Percentiles rank a stretch among this genome's conserved stretches.
Evolutionary conservation across 2,113 vertebrate species (phyloP).

Genomic region (Macrotis lagotis): DNA sequence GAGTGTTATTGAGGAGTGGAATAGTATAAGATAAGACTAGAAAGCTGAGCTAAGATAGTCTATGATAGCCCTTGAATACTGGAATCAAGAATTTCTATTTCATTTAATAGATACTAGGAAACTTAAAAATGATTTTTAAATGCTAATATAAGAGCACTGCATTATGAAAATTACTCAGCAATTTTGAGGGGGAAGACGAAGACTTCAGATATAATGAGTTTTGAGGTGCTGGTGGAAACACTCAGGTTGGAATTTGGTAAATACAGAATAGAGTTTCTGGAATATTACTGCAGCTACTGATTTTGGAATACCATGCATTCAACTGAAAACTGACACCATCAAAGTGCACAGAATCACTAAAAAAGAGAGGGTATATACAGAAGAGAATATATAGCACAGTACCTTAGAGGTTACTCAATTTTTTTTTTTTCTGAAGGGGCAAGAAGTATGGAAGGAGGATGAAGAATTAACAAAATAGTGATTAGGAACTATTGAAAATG

Average conservation of each 20-base stretch:
- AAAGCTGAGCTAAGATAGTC: background rate
- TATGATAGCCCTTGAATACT: background rate
- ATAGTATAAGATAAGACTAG: background rate
- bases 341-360: background rate
- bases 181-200: background rate
- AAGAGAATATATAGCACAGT: background rate
- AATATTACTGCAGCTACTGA: background rate
- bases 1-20: background rate
- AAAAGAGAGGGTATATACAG: background rate
- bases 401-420: background rate
- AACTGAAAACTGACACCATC: background rate
- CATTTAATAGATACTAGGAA: background rate
- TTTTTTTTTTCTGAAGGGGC: background rate
- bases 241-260: background rate
- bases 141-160: background rate
- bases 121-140: background rate
- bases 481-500: background rate
- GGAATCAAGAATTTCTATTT: background rate
- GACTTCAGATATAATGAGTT: background rate
- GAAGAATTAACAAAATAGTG: background rate
- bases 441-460: background rate
- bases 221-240: background rate
- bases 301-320: background rate
- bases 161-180: background rate
- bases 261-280: background rate